A percentile compares a stretch with the other conserved stretches of the same genome.
Conservation (phyloP, 2,888 invertebrate genomes). For the Tenthredo scrophulariae region DNA sequence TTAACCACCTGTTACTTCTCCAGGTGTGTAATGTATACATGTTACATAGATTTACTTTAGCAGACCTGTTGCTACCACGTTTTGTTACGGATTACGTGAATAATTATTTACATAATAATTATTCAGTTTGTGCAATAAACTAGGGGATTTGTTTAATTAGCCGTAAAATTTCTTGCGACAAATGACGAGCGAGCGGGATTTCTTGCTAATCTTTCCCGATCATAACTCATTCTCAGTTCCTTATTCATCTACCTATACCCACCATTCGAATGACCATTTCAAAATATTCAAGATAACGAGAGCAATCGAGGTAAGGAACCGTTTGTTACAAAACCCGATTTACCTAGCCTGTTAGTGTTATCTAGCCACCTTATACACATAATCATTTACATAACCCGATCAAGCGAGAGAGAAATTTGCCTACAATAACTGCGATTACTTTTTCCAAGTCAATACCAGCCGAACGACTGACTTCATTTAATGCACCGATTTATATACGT, state of each 20-base stretch:
- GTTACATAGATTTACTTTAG: background rate
- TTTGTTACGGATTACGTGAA: slow-evolving; percentile 24
- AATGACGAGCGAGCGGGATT: slow-evolving; percentile 8
- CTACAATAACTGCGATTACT: slow-evolving; percentile 60
- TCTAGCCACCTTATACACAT: slow-evolving; percentile 56
- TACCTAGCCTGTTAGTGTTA: background rate
- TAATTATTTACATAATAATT: slow-evolving; percentile 37
- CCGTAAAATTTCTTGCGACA: slow-evolving; percentile 34
- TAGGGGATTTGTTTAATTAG: slow-evolving; percentile 22
- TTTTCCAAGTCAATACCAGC: slow-evolving; percentile 38
- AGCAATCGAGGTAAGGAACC: background rate
- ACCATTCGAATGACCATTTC: background rate
- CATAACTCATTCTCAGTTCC: slow-evolving; percentile 13
- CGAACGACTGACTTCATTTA: background rate
- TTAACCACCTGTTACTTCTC: background rate
- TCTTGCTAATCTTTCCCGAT: background rate
- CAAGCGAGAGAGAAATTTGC: slow-evolving; percentile 62
- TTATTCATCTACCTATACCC: background rate
- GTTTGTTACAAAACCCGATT: slow-evolving; percentile 21
- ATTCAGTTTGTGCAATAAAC: background rate
- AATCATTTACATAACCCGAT: slow-evolving; percentile 71
- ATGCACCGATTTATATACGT: slow-evolving; percentile 22
- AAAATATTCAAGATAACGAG: background rate
- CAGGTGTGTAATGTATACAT: background rate
- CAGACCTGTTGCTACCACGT: background rate